Conservation (phyloP, 2,888 invertebrate genomes). For the Pristionchus maxplancki region DNA sequence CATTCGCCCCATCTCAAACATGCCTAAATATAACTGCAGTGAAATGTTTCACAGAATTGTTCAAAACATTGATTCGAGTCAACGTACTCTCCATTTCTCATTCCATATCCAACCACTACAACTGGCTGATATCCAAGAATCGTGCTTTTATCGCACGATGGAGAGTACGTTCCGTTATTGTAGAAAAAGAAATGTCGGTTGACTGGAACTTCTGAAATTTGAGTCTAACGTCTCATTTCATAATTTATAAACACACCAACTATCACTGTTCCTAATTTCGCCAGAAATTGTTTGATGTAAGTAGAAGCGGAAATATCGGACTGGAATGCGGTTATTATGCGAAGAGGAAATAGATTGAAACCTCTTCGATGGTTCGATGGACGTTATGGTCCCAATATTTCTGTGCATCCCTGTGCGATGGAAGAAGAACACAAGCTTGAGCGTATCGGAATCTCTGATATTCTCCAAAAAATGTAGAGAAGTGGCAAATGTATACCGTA, state of each 20-base stretch:
- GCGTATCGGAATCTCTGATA: not conserved
- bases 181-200: slow-evolving; percentile 22
- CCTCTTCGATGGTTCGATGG: not conserved
- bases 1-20: too few species aligned
- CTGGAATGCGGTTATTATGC: too few species aligned
- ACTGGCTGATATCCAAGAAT: slow-evolving; percentile 12
- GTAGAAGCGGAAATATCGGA: not conserved
- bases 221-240: not conserved
- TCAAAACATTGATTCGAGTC: too few species aligned
- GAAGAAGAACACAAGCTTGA: not conserved
- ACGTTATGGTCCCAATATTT: not conserved
- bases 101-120: not conserved
- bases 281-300: not conserved
- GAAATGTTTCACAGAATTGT: too few species aligned
- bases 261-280: not conserved
- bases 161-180: not conserved
- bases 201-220: not conserved
- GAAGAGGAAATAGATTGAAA: too few species aligned
- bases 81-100: not conserved
- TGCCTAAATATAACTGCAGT: too few species aligned
- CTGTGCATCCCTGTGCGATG: not conserved
- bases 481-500: not conserved
- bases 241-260: not conserved
- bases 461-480: not conserved
- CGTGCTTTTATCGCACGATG: not conserved